Percentiles rank a stretch among this genome's conserved stretches.
Evolutionary conservation across 2,888 invertebrate species (phyloP).

Genomic region (Cataglyphis albicans): DNA sequence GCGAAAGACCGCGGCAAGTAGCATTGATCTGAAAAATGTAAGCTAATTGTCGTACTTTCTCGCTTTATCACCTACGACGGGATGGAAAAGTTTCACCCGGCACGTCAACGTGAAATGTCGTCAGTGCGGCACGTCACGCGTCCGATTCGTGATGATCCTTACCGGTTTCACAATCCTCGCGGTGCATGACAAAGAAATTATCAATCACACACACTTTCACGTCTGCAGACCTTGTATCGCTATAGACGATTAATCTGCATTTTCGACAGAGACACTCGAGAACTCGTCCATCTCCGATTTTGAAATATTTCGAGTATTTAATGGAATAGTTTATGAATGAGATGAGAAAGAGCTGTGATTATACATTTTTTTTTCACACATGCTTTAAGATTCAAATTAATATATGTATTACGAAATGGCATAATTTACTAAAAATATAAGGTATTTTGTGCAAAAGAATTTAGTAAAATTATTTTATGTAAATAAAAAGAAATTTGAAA

Average conservation of each 20-base stretch:
- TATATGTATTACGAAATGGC: neutral
- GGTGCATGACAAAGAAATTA: constrained; percentile 31
- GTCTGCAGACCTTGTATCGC: neutral
- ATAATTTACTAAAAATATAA: neutral
- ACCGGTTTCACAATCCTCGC: constrained; percentile 12
- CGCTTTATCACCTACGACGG: constrained; percentile 54
- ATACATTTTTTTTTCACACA: neutral
- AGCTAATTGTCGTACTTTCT: constrained; percentile 70
- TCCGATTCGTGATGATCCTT: neutral
- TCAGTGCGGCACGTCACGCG: constrained; percentile 31
- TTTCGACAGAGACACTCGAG: constrained; percentile 19
- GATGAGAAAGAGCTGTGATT: too few species aligned
- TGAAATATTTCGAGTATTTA: neutral
- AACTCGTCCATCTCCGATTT: neutral
- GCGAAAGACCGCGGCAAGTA: constrained; percentile 57
- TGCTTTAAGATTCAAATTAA: neutral
- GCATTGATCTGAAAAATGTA: constrained; percentile 69
- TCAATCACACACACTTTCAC: constrained; percentile 10
- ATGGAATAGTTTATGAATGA: neutral
- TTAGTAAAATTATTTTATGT: neutral
- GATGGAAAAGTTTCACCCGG: constrained; percentile 50
- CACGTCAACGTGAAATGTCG: constrained; percentile 32
- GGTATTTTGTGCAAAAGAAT: neutral
- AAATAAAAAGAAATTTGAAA: neutral
- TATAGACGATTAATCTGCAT: constrained; percentile 9